These are phyloP conservation scores for Bhutanitis thaidina DNA, from an alignment of 2,888 invertebrate species.

Conservation along the genomic window DNA sequence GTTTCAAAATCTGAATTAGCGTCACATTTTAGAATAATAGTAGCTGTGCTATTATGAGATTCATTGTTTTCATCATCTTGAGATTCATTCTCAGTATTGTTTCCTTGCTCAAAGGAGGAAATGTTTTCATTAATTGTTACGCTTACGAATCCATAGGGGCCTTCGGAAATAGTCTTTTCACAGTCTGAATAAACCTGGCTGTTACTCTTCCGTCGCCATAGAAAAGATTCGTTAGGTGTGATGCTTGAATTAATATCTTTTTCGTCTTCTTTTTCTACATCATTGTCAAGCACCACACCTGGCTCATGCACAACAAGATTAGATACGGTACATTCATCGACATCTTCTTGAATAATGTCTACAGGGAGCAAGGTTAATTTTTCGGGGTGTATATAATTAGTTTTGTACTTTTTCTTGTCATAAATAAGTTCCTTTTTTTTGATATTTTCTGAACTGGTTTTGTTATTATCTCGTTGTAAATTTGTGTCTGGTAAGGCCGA, in stretches of 20 bases:
- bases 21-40: conserved; percentile 33
- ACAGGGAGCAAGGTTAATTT: conserved; percentile 65
- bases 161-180: conserved; percentile 55
- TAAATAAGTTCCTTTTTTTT: conserved; percentile 62
- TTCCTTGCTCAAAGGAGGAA: conserved; percentile 34
- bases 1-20: conserved; percentile 63
- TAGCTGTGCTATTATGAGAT: conserved; percentile 34
- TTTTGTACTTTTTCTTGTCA: conserved; percentile 67
- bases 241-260: conserved; percentile 57
- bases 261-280: conserved; percentile 23
- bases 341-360: conserved; percentile 72
- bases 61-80: conserved; percentile 32
- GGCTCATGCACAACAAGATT: conserved; percentile 11
- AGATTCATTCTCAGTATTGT: conserved; percentile 29
- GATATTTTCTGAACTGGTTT: conserved; percentile 28
- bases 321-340: conserved; percentile 39
- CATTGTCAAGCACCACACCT: conserved; percentile 16
- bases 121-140: conserved; percentile 47
- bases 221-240: conserved; percentile 83
- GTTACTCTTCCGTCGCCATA: conserved; percentile 79
- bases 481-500: conserved; percentile 37
- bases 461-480: conserved; percentile 34
- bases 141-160: conserved; percentile 55
- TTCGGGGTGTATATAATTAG: conserved; percentile 68
- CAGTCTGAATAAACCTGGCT: conserved; percentile 62